Evolutionary conservation across 2,797 vertebrate genomes (phyloP).

Genomic region (Percopsis omiscomaycus): DNA sequence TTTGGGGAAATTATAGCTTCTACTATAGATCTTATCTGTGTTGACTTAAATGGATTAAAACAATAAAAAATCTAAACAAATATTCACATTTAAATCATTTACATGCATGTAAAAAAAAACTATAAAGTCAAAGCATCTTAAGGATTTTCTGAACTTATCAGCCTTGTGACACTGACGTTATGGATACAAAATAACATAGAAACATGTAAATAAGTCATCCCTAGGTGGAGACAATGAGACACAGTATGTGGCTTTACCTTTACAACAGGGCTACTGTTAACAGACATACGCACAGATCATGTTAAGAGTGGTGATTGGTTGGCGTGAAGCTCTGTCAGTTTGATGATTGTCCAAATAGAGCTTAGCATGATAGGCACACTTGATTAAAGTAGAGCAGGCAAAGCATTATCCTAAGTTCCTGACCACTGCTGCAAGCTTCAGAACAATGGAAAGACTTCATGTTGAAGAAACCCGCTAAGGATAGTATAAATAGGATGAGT

Average conservation of each 20-base stretch:
- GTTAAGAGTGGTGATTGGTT: no score
- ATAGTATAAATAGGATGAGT: conserved; percentile 55
- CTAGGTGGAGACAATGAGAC: no score
- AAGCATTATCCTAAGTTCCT: conserved; percentile 42
- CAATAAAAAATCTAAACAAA: conserved; percentile 43
- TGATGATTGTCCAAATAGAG: conserved; percentile 61
- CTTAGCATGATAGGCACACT: conserved; percentile 33
- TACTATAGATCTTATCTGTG: conserved; percentile 72
- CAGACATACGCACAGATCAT: no score
- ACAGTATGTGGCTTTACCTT: no score
- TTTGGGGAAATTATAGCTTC: conserved; percentile 52
- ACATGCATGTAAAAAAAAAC: not conserved
- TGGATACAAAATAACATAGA: no score
- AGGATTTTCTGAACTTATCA: no score
- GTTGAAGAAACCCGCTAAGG: conserved; percentile 34
- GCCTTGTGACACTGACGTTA: no score
- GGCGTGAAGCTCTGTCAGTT: conserved; percentile 8
- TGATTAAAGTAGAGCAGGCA: conserved; percentile 44
- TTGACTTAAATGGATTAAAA: conserved; percentile 77
- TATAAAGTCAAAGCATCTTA: no score
- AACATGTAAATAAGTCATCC: no score
- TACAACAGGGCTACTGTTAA: no score
- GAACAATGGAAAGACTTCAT: conserved; percentile 25
- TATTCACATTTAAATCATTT: not conserved
- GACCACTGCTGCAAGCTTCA: conserved; percentile 35